Percentiles rank a stretch among this genome's conserved stretches.
These are phyloP conservation scores for Phrynocephalus versicolor DNA, from an alignment of 2,113 vertebrate genomes.

Conservation along the genomic window DNA sequence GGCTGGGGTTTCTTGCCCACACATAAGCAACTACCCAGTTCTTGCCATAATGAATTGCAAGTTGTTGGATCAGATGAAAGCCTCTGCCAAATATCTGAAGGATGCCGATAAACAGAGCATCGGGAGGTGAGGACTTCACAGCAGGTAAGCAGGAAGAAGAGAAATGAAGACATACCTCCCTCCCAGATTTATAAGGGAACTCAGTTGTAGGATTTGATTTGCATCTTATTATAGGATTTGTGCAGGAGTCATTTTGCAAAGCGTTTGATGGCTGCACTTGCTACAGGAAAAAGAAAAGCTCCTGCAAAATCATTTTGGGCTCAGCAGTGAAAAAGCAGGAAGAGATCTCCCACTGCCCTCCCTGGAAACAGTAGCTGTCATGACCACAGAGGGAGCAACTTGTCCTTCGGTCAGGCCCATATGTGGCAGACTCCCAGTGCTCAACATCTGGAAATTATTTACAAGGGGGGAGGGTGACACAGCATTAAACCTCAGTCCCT, in stretches of 20 bases:
- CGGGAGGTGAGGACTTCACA: background rate
- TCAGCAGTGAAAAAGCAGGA: constrained; percentile 18
- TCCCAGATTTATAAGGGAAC: background rate
- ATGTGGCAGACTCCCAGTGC: constrained; percentile 59
- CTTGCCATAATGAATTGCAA: background rate
- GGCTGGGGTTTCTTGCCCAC: no score
- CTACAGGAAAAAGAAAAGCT: constrained; percentile 14
- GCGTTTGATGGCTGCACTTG: constrained; percentile 2
- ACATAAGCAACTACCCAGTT: no score
- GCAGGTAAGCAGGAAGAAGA: background rate
- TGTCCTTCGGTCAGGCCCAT: constrained; percentile 60
- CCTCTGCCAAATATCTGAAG: background rate
- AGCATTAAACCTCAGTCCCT: constrained; percentile 48
- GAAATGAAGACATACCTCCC: background rate
- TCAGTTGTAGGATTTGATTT: background rate
- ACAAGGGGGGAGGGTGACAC: constrained; percentile 25
- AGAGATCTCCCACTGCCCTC: constrained; percentile 43
- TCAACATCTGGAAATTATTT: constrained; percentile 80
- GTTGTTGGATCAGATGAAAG: background rate
- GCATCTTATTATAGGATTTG: background rate
- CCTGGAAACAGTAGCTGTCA: constrained; percentile 62
- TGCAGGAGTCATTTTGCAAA: background rate
- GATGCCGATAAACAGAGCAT: background rate
- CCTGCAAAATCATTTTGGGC: constrained; percentile 31
- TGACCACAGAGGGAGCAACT: constrained; percentile 61